Conservation (phyloP, 2,888 invertebrate genomes). For the Allophyes oxyacanthae region DNA sequence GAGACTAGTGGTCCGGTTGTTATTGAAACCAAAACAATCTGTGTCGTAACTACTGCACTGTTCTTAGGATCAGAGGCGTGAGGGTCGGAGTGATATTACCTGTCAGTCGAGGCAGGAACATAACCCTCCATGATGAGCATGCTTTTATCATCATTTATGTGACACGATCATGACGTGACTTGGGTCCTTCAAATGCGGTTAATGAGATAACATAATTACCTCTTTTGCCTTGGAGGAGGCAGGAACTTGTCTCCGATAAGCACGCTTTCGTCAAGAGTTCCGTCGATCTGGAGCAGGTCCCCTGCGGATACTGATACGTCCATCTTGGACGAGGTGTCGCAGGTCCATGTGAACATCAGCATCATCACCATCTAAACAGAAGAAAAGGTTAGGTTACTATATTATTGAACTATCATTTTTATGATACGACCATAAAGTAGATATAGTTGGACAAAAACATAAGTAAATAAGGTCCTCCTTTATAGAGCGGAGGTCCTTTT, state of each 20-base stretch:
- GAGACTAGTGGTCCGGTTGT: no score
- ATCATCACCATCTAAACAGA: conserved; percentile 76
- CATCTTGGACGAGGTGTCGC: conserved; percentile 76
- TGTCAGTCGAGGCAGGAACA: neutral
- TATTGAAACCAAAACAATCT: no score
- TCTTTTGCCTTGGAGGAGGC: conserved; percentile 72
- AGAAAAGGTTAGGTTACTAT: neutral
- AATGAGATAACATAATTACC: conserved; percentile 59
- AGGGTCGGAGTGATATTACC: conserved; percentile 1
- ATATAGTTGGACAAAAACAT: no score
- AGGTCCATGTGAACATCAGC: conserved; percentile 81
- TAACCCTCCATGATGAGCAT: no score
- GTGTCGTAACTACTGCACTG: no score
- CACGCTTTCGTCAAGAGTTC: conserved; percentile 85
- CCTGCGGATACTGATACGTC: conserved; percentile 85
- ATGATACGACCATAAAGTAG: no score
- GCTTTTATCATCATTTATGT: neutral
- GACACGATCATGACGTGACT: neutral
- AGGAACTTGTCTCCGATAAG: conserved; percentile 82
- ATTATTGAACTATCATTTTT: no score
- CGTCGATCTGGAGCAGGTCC: conserved; percentile 85
- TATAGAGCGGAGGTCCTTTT: no score
- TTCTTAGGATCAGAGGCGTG: neutral
- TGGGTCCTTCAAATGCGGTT: neutral
- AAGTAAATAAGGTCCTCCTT: no score